A percentile compares a stretch with the other conserved stretches of the same genome.
These are phyloP conservation scores for Aleadryas rufinucha DNA, from an alignment of 2,113 vertebrate species.

Conservation along the genomic window DNA sequence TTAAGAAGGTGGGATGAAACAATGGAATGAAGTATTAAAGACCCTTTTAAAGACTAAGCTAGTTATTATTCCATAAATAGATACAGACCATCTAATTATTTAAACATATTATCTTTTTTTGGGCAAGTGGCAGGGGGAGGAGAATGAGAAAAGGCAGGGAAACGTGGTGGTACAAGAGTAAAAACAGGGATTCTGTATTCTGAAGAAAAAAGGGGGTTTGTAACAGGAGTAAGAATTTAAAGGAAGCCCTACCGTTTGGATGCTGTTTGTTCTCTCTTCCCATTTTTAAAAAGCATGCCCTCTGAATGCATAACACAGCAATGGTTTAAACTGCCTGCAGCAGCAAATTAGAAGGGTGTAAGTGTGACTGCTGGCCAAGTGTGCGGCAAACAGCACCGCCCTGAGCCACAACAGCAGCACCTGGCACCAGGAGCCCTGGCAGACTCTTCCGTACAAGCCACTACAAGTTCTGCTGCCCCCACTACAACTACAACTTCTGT, in stretches of 20 bases:
- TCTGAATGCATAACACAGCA: background rate
- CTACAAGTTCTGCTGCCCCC: background rate
- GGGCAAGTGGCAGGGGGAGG: rapidly evolving
- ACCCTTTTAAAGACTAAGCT: background rate
- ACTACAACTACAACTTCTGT: background rate
- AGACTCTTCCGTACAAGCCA: background rate
- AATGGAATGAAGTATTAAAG: background rate
- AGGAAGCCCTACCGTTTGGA: background rate
- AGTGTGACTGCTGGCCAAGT: background rate
- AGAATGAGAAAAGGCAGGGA: background rate
- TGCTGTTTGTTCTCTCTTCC: background rate
- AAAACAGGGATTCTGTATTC: background rate
- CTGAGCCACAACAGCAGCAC: background rate
- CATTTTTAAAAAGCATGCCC: background rate
- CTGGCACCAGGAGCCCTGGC: background rate
- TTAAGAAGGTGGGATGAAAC: background rate
- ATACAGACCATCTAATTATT: background rate
- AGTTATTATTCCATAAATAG: background rate
- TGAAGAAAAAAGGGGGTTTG: background rate
- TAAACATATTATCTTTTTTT: background rate
- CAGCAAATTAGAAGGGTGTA: background rate
- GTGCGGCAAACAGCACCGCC: background rate
- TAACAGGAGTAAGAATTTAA: background rate
- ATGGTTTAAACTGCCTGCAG: background rate
- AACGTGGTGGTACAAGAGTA: background rate